These are phyloP conservation scores for Penaeus chinensis DNA, from an alignment of 1,140 invertebrate genomes.

Conservation along the genomic window DNA sequence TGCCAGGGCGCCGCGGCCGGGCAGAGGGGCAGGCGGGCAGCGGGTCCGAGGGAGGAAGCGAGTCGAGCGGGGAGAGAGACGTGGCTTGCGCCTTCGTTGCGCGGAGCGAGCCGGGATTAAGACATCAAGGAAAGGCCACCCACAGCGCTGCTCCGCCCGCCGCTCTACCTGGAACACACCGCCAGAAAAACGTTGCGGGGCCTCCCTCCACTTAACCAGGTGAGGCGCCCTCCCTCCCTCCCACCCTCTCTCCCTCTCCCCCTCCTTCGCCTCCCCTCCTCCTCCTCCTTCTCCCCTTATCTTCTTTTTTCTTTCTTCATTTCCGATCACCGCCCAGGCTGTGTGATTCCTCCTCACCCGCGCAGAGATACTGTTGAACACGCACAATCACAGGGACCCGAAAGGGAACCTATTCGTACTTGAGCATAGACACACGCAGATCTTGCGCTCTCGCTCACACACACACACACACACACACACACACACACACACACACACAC, in stretches of 20 bases:
- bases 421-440: too few species aligned
- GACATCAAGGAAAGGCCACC: conserved; percentile 62
- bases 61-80: neutral
- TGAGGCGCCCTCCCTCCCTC: conserved; percentile 10
- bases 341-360: too few species aligned
- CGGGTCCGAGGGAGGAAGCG: neutral
- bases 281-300: neutral
- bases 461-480: too few species aligned
- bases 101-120: conserved; percentile 50
- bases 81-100: conserved; percentile 45
- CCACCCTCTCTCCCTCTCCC: neutral
- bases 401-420: too few species aligned
- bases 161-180: conserved; percentile 48
- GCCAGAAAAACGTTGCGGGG: conserved; percentile 50
- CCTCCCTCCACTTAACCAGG: neutral
- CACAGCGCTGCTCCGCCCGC: conserved; percentile 40
- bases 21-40: neutral
- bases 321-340: too few species aligned
- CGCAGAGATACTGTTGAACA: too few species aligned
- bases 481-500: too few species aligned
- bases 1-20: neutral
- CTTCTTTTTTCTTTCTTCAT: too few species aligned
- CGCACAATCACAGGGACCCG: too few species aligned
- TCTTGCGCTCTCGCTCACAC: too few species aligned
- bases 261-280: neutral